A percentile compares a stretch with the other conserved stretches of the same genome.
Conservation (phyloP, 2,113 vertebrate genomes). For the Mesitornis unicolor region DNA sequence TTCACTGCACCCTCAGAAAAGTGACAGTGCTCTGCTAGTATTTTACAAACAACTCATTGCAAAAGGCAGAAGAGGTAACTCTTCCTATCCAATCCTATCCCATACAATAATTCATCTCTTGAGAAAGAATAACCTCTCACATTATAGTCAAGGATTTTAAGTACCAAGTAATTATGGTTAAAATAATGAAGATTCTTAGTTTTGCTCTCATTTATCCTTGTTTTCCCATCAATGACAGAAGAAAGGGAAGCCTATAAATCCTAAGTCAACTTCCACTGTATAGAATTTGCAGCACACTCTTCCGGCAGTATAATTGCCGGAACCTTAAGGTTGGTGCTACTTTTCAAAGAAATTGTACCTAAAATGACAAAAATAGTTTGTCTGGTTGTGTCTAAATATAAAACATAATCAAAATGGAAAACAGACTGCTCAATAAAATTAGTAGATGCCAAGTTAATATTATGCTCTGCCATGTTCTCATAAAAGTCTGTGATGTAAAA, state of each 20-base stretch:
- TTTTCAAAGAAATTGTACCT: not conserved
- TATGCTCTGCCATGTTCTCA: not conserved
- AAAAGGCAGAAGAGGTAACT: not conserved
- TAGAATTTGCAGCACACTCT: not conserved
- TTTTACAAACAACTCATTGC: too few species aligned
- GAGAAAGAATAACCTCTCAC: not conserved
- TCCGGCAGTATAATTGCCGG: not conserved
- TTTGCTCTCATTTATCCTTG: not conserved
- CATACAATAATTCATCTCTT: not conserved
- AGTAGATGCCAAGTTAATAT: not conserved
- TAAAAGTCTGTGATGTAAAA: not conserved
- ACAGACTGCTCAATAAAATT: not conserved
- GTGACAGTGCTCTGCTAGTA: not conserved
- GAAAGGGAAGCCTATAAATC: not conserved
- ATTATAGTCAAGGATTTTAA: not conserved
- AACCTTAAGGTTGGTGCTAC: not conserved
- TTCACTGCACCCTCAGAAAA: not conserved
- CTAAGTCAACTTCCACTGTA: not conserved
- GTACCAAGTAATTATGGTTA: not conserved
- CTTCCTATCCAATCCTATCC: not conserved
- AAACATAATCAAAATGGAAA: not conserved
- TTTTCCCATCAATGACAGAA: not conserved
- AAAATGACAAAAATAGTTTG: not conserved
- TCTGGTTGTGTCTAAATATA: not conserved
- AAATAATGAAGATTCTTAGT: not conserved